Base-by-base conservation (phyloP, 2,113 vertebrate genomes). In the Myrmophylax atrothorax region DNA sequence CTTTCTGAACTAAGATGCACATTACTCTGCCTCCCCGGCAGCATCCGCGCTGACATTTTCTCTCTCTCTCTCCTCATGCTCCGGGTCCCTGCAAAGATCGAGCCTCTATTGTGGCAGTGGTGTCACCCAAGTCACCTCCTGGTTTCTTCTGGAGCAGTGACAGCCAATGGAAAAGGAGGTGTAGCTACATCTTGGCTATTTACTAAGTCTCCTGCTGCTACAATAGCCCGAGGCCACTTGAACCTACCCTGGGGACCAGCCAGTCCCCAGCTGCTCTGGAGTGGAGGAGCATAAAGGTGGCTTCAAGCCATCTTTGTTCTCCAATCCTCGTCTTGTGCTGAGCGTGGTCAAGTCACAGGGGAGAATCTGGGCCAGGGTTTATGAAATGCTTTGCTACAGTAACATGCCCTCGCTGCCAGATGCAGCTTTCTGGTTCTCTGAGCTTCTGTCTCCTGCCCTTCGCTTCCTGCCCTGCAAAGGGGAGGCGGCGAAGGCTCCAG, bases 221-320 rank as follows among this genome's bases (percentile, higher is more conserved):
- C 23, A 0, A 2, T 22, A 78, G 90, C 93, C 88, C 0, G 44
- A 84, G 90, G 96, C 52, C 0, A 52, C 73, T 52, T 49, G 52
- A 89, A 44, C 60, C 58, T 50, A 2, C 88, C 73, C 87, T 10
- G 24, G 86, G 90, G 91, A 89, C 50, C 91, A 83, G 89, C 44
- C 63, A 7, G 74, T 90, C 94, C 94, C 89, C 87, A 83, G 90
- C 94, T 94, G 87, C 91, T 84, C 73, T 14, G 12, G 52, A 72
- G 73, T 3, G 23, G 69, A 86, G 90, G 46, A 56, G 49, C 60
- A 78, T 40, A 75, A 90, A 93, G 85, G 94, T 96, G 94, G 94
- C 92, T 97, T 60, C 52, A 92, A 95, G 95, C 95, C 95, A 97
- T 89, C 88, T 96, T 96, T 96, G 90, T 95, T 93, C 83, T 90